Evolutionary conservation across 2,797 vertebrate species (phyloP), one percentile per base, ranked within the genome.

Genomic region (Carcharodon carcharias): DNA sequence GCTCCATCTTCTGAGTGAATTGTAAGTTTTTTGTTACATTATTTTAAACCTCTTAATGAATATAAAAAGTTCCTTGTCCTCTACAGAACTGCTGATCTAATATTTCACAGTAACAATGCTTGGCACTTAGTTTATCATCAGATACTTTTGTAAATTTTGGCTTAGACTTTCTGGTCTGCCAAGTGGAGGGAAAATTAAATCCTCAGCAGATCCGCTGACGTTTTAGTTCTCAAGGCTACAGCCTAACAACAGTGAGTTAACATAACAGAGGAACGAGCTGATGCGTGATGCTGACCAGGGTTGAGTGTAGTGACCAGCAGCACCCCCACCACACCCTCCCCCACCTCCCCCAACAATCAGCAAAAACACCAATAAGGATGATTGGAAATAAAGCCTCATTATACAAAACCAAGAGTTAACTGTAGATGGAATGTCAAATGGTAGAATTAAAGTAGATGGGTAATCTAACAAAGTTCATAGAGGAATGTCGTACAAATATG

Each of bases 131-230:
- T 28, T 88, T 87, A 50, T 87, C 35, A 77, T 26, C 87, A 54
- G 11, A 56, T 89, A 87, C 31, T 56, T 89, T 56, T 28, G 26
- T 56, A 89, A 56, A 56, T 58, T 89, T 31, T 1, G 31, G 11
- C 14, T 9, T 58, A 12, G 54, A 89, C 26, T 56, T 89, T 45
- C 18, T 56, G 26, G 28, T 88, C 85, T 56, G 50, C 26, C 45
- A 89, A 89, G 28, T 35, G 88, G 88, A 89, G 35, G 56, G 88
- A 89, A 89, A 89, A 58, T 58, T 88, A 88, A 88, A 61, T 89
- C 54, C 54, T 31, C 88, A 58, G 61, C 35, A 8, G 0, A 28
- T 58, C 11, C 9, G 11, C 8, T 58, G 28, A 14, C 31, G 87
- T 54, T 58, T 58, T 61, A 31, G 31, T 89, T 89, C 26, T 31